Base-by-base conservation (phyloP, 2,113 vertebrate genomes). In the Pteropus alecto region DNA sequence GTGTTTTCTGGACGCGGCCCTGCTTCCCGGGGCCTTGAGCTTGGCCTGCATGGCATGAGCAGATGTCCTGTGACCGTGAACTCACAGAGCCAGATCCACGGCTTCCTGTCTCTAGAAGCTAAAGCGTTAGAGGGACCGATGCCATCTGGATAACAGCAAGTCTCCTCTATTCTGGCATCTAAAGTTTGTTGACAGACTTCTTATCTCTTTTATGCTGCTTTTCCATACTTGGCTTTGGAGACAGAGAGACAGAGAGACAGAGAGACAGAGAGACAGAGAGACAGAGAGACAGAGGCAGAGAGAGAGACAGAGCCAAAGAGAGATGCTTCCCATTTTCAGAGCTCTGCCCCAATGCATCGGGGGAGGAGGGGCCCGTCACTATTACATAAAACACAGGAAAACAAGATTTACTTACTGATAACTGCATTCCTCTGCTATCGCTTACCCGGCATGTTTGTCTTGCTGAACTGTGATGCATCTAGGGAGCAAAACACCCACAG, bases 371-470 rank as follows among this genome's bases (percentile, higher is more conserved):
- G n/a, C 10, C 65, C 93, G 93, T 65, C 41, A 1, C 2, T n/a
- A 43, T 54, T 33, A 15, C 19, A 3, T 5, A 48, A 96, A 96
- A 84, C 30, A 76, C 6, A 43, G 63, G 13, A 18, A 93, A 95
- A 41, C 83, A 83, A 89, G 85, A 98, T 98, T 93, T 93, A 86
- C 90, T 51, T 22, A 28, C 4, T 76, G 91, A 46, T 96, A 96
- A 98, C 92, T 94, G 43, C 26, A 43, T 61, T 94, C 35, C 71
- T 83, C 65, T 81, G 30, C 38, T 90, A 76, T 91, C 71, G 71
- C 85, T 56, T 43, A 71, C 73, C 67, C 65, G 18, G 28, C 71
- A 71, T 26, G 38, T 97, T 97, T 97, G 48, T 88, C 93, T 97
- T 81, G 92, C 35, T 87, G 67, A 92, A 91, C 79, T 94, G 92